A percentile compares a stretch with the other conserved stretches of the same genome.
These are phyloP conservation scores for Rhagologus leucostigma DNA, from an alignment of 2,113 vertebrate genomes.

Conservation along the genomic window DNA sequence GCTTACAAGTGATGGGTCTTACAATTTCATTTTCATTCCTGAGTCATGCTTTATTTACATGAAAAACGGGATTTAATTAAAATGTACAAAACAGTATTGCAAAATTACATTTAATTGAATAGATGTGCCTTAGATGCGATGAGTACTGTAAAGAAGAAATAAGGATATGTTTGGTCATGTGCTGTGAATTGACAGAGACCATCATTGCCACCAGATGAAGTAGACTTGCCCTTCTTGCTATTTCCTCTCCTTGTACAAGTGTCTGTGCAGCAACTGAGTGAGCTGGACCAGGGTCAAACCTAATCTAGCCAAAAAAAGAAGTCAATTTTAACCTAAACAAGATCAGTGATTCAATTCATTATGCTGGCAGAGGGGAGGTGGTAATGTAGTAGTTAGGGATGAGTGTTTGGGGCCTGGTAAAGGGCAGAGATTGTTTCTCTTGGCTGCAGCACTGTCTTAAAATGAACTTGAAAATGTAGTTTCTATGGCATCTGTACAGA, in stretches of 20 bases:
- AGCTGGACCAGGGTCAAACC: not conserved
- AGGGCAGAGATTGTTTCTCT: slow-evolving; percentile 4
- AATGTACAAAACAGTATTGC: not conserved
- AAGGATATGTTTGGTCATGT: not conserved
- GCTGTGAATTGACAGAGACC: not conserved
- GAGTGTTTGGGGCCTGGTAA: not conserved
- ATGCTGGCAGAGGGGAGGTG: not conserved
- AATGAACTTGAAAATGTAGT: not conserved
- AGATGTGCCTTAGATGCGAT: not conserved
- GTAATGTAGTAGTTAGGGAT: not conserved
- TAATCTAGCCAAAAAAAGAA: not conserved
- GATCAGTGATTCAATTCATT: not conserved
- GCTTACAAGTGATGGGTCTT: not conserved
- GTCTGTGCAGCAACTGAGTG: not conserved
- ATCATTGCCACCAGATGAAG: not conserved
- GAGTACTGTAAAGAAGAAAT: not conserved
- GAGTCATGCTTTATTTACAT: not conserved
- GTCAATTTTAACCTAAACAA: not conserved
- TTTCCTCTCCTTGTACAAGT: not conserved
- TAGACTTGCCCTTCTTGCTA: not conserved
- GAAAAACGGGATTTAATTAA: not conserved
- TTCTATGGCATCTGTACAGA: not conserved
- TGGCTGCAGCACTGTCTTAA: not conserved
- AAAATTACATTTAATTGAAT: slow-evolving; percentile 14
- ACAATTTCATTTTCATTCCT: not conserved